phyloP scores from a whole-genome alignment of 2,888 invertebrate genomes.

The Drosophila subquinaria region DNA sequence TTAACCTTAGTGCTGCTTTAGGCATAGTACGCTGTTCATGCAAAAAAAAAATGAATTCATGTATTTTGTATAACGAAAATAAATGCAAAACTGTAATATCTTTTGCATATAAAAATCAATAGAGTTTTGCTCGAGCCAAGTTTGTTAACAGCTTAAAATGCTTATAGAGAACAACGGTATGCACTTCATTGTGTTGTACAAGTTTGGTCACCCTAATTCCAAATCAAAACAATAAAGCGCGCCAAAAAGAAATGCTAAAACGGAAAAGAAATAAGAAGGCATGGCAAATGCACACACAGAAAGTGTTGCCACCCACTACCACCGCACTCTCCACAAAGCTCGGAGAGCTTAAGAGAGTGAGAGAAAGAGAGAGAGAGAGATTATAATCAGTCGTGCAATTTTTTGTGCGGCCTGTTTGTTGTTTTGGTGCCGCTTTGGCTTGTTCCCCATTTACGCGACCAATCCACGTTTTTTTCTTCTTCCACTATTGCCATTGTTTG shows the following conservation, averaged over 20 bases:
- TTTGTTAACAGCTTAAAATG: not conserved
- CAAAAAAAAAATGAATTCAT: slow-evolving; percentile 12
- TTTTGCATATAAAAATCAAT: slow-evolving; percentile 4
- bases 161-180: not conserved
- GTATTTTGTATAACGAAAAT: not conserved
- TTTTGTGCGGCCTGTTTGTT: slow-evolving; percentile 55
- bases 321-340: slow-evolving; percentile 19
- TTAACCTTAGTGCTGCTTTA: slow-evolving; percentile 15
- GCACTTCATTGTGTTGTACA: not conserved
- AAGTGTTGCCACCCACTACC: slow-evolving; percentile 46
- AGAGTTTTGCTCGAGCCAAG: not conserved
- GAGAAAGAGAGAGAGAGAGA: slow-evolving; percentile 13
- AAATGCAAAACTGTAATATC: not conserved
- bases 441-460: slow-evolving; percentile 54
- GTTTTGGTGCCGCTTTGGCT: slow-evolving; percentile 55
- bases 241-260: slow-evolving; percentile 42
- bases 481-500: slow-evolving; percentile 53
- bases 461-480: slow-evolving; percentile 54
- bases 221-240: slow-evolving; percentile 67
- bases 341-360: not conserved
- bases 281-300: slow-evolving; percentile 20
- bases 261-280: slow-evolving; percentile 9
- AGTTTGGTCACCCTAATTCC: slow-evolving; percentile 13
- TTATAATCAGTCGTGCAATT: slow-evolving; percentile 61
- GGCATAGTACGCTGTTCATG: slow-evolving; percentile 29